These are phyloP conservation scores for Crossaster papposus DNA, from an alignment of 53 echinoderm and acorn worm species.

Conservation along the genomic window DNA sequence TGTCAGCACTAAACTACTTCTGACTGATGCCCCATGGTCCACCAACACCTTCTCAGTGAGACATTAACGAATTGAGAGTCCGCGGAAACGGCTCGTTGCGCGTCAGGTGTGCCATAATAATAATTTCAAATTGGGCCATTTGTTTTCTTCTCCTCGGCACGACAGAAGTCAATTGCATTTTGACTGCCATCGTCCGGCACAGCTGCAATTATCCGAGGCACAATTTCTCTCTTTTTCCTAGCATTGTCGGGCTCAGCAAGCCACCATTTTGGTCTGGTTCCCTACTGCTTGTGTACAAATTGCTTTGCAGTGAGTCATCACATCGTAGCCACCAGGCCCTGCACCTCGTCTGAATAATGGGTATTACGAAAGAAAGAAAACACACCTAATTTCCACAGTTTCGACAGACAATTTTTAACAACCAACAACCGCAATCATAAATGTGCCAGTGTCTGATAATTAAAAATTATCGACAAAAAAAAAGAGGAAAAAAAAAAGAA, in stretches of 20 bases:
- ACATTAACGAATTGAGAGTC: conserved; percentile 2
- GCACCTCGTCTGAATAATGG: too few species aligned
- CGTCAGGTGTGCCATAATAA: background rate
- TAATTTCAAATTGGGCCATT: background rate
- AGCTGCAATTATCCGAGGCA: background rate
- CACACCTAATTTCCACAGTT: too few species aligned
- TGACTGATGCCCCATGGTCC: conserved; percentile 36
- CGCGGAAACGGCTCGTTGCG: background rate
- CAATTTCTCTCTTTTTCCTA: background rate
- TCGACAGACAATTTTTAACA: too few species aligned
- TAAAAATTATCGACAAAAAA: background rate
- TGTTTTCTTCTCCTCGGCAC: background rate
- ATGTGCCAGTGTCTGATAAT: background rate
- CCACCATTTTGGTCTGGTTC: background rate
- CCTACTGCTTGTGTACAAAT: background rate
- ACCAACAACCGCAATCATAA: too few species aligned
- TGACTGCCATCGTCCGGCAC: background rate
- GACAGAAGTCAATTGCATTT: background rate
- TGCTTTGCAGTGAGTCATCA: background rate
- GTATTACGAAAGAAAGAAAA: too few species aligned
- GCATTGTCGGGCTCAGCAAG: background rate
- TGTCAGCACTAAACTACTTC: background rate
- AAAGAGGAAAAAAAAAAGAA: background rate
- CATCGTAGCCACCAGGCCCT: background rate
- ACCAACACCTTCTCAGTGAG: conserved; percentile 4